Evolutionary conservation across 2,113 vertebrate genomes (phyloP), one percentile per base, ranked within the genome.

Genomic region (Machaerirhynchus nigripectus): DNA sequence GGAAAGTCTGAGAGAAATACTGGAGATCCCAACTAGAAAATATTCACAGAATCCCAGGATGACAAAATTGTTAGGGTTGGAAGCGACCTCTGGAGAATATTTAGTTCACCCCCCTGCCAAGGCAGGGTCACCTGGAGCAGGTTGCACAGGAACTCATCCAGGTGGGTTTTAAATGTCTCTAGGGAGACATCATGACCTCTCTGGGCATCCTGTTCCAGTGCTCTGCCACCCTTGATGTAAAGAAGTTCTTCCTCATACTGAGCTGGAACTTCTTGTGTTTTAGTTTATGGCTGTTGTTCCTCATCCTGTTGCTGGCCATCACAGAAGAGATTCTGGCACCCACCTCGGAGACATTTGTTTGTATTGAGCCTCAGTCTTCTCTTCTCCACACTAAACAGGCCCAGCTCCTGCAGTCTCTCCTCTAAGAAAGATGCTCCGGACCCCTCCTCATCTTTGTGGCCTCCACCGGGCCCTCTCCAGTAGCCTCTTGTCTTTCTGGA

Each of bases 221-320:
- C 33, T 52, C 39, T 67, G 28, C 15, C 7, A 52, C 9, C 13
- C 30, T 67, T 3, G 1, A 8, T 21, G 13, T 39, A 39, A 88
- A 10, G 9, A 70, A 30, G 11, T 35, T 71, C 21, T 26, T 64
- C 26, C 35, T 49, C 17, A 42, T 10, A 16, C 18, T 49, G 40
- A 88, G 14, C 7, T 22, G 14, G 75, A 35, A 26, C 31, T 35
- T 47, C 6, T 11, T 63, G 24, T 35, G 13, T 10, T 52, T 65
- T 28, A 33, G 15, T 59, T 67, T 33, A 28, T 81, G 33, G 37
- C 3, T 3, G 7, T 39, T 46, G 15, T 15, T 59, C 52, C 46
- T 73, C 21, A 4, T 37, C 16, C 22, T 17, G 40, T 57, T 0
- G 0, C 27, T 73, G 60, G 37, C 19, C 10, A 59, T 15, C 23